Evolutionary conservation across 1,140 invertebrate species (phyloP).

Genomic region (Zaprionus vittiger): DNA sequence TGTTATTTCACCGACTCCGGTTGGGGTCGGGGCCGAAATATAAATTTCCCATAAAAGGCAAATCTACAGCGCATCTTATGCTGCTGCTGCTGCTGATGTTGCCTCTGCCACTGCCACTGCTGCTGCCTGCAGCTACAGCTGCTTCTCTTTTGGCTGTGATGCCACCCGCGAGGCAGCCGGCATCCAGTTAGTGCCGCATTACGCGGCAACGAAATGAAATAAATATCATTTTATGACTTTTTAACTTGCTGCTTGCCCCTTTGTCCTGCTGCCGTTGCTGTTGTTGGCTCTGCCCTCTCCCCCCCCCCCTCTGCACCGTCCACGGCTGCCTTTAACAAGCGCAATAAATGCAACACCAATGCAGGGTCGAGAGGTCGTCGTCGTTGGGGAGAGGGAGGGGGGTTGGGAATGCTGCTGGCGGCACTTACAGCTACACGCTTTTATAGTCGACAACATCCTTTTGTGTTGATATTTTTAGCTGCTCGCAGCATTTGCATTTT

Average conservation of each 20-base stretch:
- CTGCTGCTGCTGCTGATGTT: conserved; percentile 20
- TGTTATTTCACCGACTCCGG: conserved; percentile 40
- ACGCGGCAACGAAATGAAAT: conserved; percentile 74
- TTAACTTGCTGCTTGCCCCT: conserved; percentile 73
- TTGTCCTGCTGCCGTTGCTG: neutral
- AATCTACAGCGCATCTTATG: conserved; percentile 70
- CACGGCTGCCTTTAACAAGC: conserved; percentile 72
- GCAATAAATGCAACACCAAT: conserved; percentile 79
- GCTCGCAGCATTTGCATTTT: conserved; percentile 74
- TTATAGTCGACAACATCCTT: conserved; percentile 70
- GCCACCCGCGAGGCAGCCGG: conserved; percentile 67
- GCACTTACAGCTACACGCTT: conserved; percentile 55
- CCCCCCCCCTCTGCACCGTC: conserved; percentile 30
- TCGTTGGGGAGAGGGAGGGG: neutral
- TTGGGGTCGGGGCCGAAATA: conserved; percentile 45
- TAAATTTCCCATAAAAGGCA: conserved; percentile 82
- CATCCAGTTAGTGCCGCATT: conserved; percentile 60
- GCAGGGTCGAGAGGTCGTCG: conserved; percentile 9
- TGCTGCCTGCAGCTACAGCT: conserved; percentile 21
- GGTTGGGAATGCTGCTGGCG: neutral
- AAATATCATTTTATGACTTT: conserved; percentile 83
- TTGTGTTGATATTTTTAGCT: conserved; percentile 76
- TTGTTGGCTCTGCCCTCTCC: conserved; percentile 16
- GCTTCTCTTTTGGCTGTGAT: conserved; percentile 47
- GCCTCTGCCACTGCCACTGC: neutral